Base-by-base conservation (phyloP, 2,113 vertebrate species). In the Cygnus buccinator region DNA sequence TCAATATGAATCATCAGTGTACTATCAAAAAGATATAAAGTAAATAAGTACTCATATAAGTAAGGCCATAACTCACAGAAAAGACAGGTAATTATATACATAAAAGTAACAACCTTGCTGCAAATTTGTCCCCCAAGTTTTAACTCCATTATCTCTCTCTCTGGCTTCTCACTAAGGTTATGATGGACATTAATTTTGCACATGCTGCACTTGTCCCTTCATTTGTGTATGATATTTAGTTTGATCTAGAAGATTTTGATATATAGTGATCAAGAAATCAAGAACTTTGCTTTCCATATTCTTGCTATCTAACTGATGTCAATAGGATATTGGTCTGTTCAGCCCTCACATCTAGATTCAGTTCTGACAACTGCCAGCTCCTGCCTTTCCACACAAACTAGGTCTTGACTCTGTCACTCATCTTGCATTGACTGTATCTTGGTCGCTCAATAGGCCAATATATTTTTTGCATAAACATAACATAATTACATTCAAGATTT, bases 1-100 rank as follows among this genome's bases (percentile, higher is more conserved):
- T 90, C 87, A 92, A n/a, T 82, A 71, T 72, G 68, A 95, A 87
- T 88, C 89, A 87, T 90, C 83, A 87, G 86, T 70, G 72, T 89
- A 74, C 74, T 86, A 95, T 95, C 65, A 65, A 39, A 84, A 87
- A 94, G 58, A 73, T 70, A 88, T 68, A 79, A 94, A 95, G 59
- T 90, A 82, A 78, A 90, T 84, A 90, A 90, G 37, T 87, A 71
- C 54, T 92, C 58, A 35, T 68, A 26, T 65, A 94, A 94, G 68
- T 84, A 75, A 89, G 84, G n/a, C 8, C 14, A 12, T 91, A 94
- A 89, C 48, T 96, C 83, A 70, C 7, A 72, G 16, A 93, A 87
- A 35, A 93, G 61, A 75, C 71, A 83, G 71, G 59, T 76, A 84
- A 73, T 81, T 3, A 1, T 74, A 78, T 33, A 85, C 12, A 54